phyloP scores from a whole-genome alignment of 2,113 vertebrate genomes.

The Lampris megalopsis region DNA sequence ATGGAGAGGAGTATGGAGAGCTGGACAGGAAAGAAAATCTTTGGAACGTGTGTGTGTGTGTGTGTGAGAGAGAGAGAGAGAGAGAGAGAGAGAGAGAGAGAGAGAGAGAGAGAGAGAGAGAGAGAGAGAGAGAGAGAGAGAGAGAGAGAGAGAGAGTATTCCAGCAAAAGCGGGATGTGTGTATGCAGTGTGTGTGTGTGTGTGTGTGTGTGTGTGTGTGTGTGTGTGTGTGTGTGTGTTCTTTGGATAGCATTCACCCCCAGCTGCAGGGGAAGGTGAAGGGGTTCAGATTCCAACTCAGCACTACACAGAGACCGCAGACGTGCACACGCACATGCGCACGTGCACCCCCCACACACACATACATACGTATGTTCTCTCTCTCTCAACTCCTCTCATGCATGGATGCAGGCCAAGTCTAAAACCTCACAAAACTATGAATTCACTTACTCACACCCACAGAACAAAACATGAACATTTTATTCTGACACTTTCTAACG shows the following conservation, averaged over 20 bases:
- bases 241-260: conserved; percentile 51
- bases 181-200: conserved; percentile 16
- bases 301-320: conserved; percentile 44
- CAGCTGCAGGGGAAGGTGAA: conserved; percentile 67
- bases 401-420: not conserved
- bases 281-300: conserved; percentile 65
- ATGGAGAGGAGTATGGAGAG: conserved; percentile 6
- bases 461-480: not conserved
- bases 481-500: not conserved
- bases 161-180: not conserved
- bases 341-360: conserved; percentile 24
- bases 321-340: conserved; percentile 13
- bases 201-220: conserved; percentile 29
- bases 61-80: conserved; percentile 19
- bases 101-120: conserved; percentile 4
- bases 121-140: conserved; percentile 14
- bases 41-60: too few species aligned
- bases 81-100: conserved; percentile 5
- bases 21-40: too few species aligned
- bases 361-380: not conserved
- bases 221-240: conserved; percentile 25
- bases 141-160: not conserved
- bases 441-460: not conserved
- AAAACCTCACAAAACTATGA: not conserved
- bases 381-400: too few species aligned